phyloP scores from a whole-genome alignment of 23 tunicate species.

The Oikopleura albicans region DNA sequence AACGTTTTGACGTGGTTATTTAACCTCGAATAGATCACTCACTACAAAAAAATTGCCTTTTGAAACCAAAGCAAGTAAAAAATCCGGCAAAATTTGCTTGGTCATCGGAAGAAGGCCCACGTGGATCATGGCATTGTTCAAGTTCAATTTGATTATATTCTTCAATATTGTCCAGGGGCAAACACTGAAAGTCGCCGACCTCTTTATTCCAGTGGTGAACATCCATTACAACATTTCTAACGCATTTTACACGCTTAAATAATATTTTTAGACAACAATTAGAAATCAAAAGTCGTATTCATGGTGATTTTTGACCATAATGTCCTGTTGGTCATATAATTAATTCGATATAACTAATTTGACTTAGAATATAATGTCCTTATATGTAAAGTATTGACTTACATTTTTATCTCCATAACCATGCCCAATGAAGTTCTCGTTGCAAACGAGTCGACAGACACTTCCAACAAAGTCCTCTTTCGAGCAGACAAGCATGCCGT shows the following conservation, averaged over 20 bases:
- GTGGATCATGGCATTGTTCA: background rate
- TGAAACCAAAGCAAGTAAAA: background rate
- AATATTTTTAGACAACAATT: too few relatives aligned
- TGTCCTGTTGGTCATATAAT: too few relatives aligned
- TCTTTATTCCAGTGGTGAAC: background rate
- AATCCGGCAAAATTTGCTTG: background rate
- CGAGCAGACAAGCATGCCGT: background rate
- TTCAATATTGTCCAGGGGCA: background rate
- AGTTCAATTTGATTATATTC: background rate
- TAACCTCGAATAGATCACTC: too few relatives aligned
- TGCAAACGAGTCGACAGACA: background rate
- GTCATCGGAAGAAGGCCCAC: background rate
- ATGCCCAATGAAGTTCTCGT: background rate
- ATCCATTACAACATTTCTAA: too few relatives aligned
- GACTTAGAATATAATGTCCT: too few relatives aligned
- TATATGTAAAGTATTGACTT: too few relatives aligned
- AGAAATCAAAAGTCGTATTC: too few relatives aligned
- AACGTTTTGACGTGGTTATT: too few relatives aligned
- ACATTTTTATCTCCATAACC: background rate
- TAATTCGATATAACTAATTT: too few relatives aligned
- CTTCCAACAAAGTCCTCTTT: background rate
- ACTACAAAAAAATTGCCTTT: too few relatives aligned
- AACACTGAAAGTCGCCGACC: background rate
- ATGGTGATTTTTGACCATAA: too few relatives aligned
- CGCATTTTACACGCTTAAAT: too few relatives aligned